Evolutionary conservation across 2,113 vertebrate species (phyloP).

Genomic region (Lota lota): DNA sequence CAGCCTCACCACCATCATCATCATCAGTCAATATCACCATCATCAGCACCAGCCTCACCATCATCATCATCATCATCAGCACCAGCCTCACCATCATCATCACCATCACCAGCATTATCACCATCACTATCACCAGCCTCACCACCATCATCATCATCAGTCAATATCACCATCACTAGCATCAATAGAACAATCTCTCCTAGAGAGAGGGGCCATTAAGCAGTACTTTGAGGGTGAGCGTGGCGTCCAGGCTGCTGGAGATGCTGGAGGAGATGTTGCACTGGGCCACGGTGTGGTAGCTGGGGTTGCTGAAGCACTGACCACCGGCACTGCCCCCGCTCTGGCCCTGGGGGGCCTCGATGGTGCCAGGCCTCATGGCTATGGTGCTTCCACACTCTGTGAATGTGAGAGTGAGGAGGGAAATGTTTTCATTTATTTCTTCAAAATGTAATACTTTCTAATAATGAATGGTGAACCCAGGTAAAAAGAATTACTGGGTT

Average conservation of each 20-base stretch:
- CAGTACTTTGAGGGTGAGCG: constrained; percentile 86
- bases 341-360: constrained; percentile 54
- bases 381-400: constrained; percentile 70
- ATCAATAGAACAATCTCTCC: background rate
- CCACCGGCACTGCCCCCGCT: constrained; percentile 73
- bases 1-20: too few species aligned
- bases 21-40: too few species aligned
- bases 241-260: constrained; percentile 86
- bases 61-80: too few species aligned
- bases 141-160: too few species aligned
- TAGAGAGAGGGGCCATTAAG: constrained; percentile 1
- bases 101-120: background rate
- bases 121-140: background rate
- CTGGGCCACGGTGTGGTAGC: constrained; percentile 89
- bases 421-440: background rate
- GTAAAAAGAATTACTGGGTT: too few species aligned
- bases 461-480: too few species aligned
- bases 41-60: too few species aligned
- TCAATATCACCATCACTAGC: too few species aligned
- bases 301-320: constrained; percentile 92
- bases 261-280: constrained; percentile 84
- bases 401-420: background rate
- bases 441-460: too few species aligned
- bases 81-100: too few species aligned
- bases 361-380: constrained; percentile 57